Evolutionary conservation across 2,888 invertebrate genomes (phyloP).

Genomic region (Eristalis arbustorum): DNA sequence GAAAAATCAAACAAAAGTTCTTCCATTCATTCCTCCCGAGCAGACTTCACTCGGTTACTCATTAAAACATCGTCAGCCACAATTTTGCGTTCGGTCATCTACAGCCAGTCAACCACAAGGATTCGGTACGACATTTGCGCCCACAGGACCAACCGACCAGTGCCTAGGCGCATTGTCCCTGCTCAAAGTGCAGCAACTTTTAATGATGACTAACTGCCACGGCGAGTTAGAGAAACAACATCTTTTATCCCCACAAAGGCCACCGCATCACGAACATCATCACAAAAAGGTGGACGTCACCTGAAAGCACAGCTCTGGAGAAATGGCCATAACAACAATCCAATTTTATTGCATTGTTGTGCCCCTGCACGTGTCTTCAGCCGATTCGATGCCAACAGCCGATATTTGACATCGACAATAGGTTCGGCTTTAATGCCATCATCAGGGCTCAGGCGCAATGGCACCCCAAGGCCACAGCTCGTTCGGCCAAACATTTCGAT

Average conservation of each 20-base stretch:
- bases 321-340: constrained; percentile 34
- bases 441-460: not conserved
- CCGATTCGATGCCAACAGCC: constrained; percentile 10
- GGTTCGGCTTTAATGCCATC: constrained; percentile 20
- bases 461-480: constrained; percentile 20
- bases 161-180: not conserved
- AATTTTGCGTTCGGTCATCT: not conserved
- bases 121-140: not conserved
- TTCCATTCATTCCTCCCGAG: not conserved
- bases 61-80: not conserved
- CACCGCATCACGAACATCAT: not conserved
- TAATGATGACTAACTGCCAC: constrained; percentile 6
- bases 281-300: not conserved
- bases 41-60: not conserved
- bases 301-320: constrained; percentile 10
- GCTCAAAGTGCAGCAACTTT: constrained; percentile 6
- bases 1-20: not conserved
- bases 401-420: constrained; percentile 29
- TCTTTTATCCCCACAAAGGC: not conserved
- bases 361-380: not conserved
- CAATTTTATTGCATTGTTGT: constrained; percentile 51
- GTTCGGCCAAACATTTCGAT: constrained; percentile 34
- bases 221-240: not conserved
- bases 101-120: not conserved
- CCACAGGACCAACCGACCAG: not conserved